These are phyloP conservation scores for Podabrus alpinus DNA, from an alignment of 2,888 invertebrate genomes.

Conservation along the genomic window DNA sequence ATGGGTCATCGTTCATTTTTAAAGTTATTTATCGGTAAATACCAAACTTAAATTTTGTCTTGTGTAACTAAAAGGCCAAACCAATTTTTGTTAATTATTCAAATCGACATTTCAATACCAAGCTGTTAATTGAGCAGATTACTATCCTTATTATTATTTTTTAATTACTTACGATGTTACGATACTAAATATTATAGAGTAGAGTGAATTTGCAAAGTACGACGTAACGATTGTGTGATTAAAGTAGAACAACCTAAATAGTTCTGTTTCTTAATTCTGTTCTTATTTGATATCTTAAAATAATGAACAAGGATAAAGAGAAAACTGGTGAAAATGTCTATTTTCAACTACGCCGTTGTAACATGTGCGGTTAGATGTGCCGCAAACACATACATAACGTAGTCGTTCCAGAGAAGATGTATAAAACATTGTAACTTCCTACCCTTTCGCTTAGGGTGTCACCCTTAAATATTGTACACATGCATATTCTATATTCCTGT, in stretches of 20 bases:
- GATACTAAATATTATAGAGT: not conserved
- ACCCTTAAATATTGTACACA: conserved; percentile 44
- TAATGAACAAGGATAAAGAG: not conserved
- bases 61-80: not conserved
- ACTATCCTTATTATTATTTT: not conserved
- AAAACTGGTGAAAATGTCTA: not conserved
- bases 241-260: not conserved
- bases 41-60: not conserved
- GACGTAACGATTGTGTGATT: not conserved
- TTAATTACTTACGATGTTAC: not conserved
- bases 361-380: conserved; percentile 18
- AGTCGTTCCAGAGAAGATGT: conserved; percentile 44
- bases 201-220: not conserved
- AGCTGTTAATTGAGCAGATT: not conserved
- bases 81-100: not conserved
- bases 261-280: not conserved
- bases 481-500: conserved; percentile 50
- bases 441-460: conserved; percentile 48
- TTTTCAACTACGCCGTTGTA: conserved; percentile 4
- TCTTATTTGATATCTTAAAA: not conserved
- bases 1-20: not conserved
- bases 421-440: conserved; percentile 52
- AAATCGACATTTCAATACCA: not conserved
- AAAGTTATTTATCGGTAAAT: not conserved
- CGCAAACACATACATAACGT: conserved; percentile 23